Base-by-base conservation (phyloP, 2,888 invertebrate genomes). In the Halictus ligatus region DNA sequence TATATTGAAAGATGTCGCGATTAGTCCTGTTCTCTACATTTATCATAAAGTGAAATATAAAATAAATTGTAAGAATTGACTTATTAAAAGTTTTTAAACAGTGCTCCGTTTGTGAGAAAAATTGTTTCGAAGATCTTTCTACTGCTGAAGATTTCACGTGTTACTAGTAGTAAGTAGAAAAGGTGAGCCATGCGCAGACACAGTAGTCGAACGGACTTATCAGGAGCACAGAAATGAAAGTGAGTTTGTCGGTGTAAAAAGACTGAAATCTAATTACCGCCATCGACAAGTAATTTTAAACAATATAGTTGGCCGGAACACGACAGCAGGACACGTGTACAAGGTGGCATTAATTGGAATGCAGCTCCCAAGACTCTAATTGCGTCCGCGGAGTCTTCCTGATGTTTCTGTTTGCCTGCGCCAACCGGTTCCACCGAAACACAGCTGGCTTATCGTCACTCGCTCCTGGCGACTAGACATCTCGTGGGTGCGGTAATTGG, bases 331-430 rank as follows among this genome's bases (percentile, higher is more conserved):
- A 58, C 77, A 54, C 75, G 29, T 50, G 64, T 40, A 78, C 64
- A 73, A 58, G 84, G 71, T 54, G 77, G 85, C 72, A 85, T 84
- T 90, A 90, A 89, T 90, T 90, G 84, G 78, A 76, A 85, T 81
- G 73, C 81, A 81, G 72, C 89, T 89, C 85, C 83, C 80, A 84
- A 67, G 60, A 76, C 67, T 79, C 81, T 85, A 89, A 89, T 89
- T 89, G 69, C 84, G 80, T 54, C 80, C 80, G 80, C 84, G 67
- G 83, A 69, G 80, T 75, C 75, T 67, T 43, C 60, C 18, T 35
- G 78, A 82, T 80, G 67, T 67, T 74, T 80, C 76, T 81, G 74
- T 78, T 60, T 60, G 50, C 29, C 48, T 64, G 64, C 29, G 58
- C 54, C 10, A 78, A 84, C 84, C 84, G 84, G 84, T 84, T 84